Conservation (phyloP, 2,888 invertebrate genomes). For the Phrixothrix hirtus region DNA sequence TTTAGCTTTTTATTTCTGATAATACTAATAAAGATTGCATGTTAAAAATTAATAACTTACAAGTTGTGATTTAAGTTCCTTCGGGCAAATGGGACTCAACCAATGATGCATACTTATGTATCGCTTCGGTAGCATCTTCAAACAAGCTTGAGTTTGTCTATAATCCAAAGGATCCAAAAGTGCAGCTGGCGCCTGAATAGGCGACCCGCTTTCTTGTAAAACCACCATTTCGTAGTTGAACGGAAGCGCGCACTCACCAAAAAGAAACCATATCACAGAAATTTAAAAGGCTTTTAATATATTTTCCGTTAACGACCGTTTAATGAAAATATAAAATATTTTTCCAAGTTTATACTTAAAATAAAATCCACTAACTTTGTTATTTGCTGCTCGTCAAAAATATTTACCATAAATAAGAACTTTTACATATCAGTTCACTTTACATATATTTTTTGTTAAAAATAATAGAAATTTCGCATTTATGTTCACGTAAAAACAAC, state of each 20-base stretch:
- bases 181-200: conserved; percentile 64
- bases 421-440: too few relatives aligned
- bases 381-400: too few relatives aligned
- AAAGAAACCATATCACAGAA: conserved; percentile 25
- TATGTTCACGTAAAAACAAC: conserved; percentile 11
- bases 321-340: too few relatives aligned
- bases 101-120: conserved; percentile 90
- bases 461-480: conserved; percentile 16
- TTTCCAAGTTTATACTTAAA: too few relatives aligned
- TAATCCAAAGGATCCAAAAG: conserved; percentile 71
- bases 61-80: conserved; percentile 80
- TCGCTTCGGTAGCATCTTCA: conserved; percentile 89
- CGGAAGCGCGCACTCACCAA: conserved; percentile 19
- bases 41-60: conserved; percentile 67
- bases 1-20: neutral
- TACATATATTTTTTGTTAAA: neutral
- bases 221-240: conserved; percentile 64
- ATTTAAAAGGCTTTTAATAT: conserved; percentile 28
- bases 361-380: too few relatives aligned
- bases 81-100: conserved; percentile 79
- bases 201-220: conserved; percentile 71
- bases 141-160: conserved; percentile 79
- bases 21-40: too few relatives aligned
- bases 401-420: too few relatives aligned
- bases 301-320: conserved; percentile 5